Evolutionary conservation across 2,113 vertebrate species (phyloP).

Genomic region (Helogale parvula): DNA sequence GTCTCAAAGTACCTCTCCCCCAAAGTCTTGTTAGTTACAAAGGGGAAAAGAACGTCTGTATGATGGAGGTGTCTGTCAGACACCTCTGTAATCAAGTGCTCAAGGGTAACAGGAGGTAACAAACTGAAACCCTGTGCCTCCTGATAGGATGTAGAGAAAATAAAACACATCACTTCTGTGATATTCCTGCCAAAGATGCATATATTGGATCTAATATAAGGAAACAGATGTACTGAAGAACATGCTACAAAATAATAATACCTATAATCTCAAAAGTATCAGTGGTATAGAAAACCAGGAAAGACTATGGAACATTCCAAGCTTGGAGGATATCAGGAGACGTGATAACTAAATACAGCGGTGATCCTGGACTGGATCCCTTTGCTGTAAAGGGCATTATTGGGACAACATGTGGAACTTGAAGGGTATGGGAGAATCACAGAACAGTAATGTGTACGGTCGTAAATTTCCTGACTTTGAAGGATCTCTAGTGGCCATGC

Average conservation of each 20-base stretch:
- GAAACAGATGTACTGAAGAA: neutral
- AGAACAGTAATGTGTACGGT: rapidly evolving
- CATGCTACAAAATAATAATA: neutral
- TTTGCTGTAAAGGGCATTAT: neutral
- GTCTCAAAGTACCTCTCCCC: neutral
- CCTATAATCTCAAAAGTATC: neutral
- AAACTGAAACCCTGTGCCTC: neutral
- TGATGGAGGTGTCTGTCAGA: neutral
- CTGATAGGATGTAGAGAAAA: neutral
- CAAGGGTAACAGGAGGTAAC: neutral
- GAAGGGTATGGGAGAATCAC: neutral
- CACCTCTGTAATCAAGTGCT: neutral
- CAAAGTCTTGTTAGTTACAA: neutral
- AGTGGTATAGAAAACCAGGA: neutral
- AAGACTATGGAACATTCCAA: neutral
- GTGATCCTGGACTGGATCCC: neutral
- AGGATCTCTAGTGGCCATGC: rapidly evolving
- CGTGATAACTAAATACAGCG: rapidly evolving
- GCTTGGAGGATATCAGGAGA: neutral
- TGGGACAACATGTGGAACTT: neutral
- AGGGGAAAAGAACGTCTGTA: neutral
- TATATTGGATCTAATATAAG: neutral
- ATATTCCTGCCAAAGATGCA: neutral
- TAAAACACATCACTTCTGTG: neutral
- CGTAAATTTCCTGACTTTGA: neutral